Conservation (phyloP, 2,888 invertebrate genomes). For the Oconnorella tubifera region DNA sequence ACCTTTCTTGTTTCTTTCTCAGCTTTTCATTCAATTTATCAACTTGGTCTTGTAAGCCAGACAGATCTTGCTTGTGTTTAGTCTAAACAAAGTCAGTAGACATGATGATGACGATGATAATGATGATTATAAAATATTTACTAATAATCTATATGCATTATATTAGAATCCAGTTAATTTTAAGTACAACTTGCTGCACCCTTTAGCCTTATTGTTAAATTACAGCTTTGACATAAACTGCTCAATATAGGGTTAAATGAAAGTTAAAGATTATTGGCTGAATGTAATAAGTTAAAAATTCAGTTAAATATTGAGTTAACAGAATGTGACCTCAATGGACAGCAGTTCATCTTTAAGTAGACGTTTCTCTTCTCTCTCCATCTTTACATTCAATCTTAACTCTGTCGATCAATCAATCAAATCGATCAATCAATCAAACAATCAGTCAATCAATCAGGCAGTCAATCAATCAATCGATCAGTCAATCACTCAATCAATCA, state of each 20-base stretch:
- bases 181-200: too few species aligned
- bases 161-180: too few species aligned
- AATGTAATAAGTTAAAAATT: too few species aligned
- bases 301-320: too few species aligned
- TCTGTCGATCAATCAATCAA: slow-evolving; percentile 40
- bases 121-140: too few species aligned
- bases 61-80: neutral
- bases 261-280: too few species aligned
- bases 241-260: too few species aligned
- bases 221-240: too few species aligned
- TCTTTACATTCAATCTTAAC: slow-evolving; percentile 48
- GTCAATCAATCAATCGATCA: neutral
- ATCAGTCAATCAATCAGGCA: neutral
- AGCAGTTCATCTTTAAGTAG: slow-evolving; percentile 49
- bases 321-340: slow-evolving; percentile 41
- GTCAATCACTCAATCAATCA: neutral
- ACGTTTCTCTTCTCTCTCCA: slow-evolving; percentile 54
- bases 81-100: neutral
- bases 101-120: too few species aligned
- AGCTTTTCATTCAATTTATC: slow-evolving; percentile 48
- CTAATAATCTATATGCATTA: too few species aligned
- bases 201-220: too few species aligned
- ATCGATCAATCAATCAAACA: too few species aligned
- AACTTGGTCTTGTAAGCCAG: slow-evolving; percentile 32
- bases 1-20: slow-evolving; percentile 57